Conservation (phyloP, 2,797 vertebrate species). For the Enteromius anoplus region DNA sequence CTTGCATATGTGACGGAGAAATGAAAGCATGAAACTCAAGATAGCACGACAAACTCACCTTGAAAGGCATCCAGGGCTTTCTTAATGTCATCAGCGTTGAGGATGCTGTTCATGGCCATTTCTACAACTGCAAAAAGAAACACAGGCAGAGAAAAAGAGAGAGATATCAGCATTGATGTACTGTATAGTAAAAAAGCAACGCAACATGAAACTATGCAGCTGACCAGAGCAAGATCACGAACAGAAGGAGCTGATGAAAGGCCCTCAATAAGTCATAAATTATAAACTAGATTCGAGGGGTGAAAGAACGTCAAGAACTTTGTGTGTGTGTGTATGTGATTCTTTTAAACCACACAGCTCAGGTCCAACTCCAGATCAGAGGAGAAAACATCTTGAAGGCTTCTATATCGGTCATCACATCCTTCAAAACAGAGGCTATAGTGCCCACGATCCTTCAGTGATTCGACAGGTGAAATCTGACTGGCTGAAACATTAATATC, state of each 20-base stretch:
- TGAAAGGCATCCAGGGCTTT: constrained; percentile 90
- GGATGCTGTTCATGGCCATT: constrained; percentile 95
- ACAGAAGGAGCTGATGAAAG: constrained; percentile 7
- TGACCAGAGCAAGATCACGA: not conserved
- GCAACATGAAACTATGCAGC: not conserved
- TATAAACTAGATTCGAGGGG: not conserved
- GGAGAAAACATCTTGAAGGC: constrained; percentile 18
- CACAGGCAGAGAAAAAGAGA: constrained; percentile 1
- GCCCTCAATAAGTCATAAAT: constrained; percentile 28
- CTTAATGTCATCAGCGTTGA: constrained; percentile 90
- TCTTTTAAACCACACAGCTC: constrained; percentile 12
- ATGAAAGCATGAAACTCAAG: not conserved
- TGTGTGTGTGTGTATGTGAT: not conserved
- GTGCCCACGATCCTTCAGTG: not conserved
- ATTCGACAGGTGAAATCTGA: not conserved
- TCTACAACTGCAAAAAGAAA: constrained; percentile 63
- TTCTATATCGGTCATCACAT: not conserved
- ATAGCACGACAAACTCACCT: constrained; percentile 76
- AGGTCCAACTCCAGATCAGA: not conserved
- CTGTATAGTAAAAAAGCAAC: not conserved
- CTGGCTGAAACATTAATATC: not conserved
- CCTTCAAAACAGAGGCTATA: not conserved
- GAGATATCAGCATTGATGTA: constrained; percentile 50
- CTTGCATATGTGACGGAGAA: not conserved
- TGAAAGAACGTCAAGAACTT: constrained; percentile 1